Percentiles rank a stretch among this genome's conserved stretches.
Evolutionary conservation across 2,797 vertebrate genomes (phyloP).

Genomic region (Rhodeus uyekii): DNA sequence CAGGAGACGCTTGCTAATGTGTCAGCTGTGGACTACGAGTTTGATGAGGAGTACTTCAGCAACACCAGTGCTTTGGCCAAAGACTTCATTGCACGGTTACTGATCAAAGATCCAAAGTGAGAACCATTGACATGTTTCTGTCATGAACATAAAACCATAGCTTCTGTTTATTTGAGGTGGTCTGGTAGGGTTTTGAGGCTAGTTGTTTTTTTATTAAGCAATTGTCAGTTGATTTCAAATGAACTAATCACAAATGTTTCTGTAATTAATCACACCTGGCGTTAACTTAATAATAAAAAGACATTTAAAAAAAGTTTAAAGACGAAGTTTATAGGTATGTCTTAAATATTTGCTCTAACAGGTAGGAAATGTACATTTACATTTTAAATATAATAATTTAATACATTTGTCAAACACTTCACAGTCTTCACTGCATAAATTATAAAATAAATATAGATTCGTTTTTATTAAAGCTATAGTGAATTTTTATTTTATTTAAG

Average conservation of each 20-base stretch:
- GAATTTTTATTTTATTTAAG: no score
- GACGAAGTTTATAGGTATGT: no score
- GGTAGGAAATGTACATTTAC: neutral
- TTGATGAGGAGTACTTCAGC: conserved; percentile 96
- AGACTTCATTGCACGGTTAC: conserved; percentile 93
- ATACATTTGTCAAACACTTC: neutral
- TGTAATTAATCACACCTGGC: neutral
- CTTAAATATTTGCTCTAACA: neutral
- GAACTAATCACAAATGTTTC: no score
- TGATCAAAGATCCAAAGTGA: conserved; percentile 98
- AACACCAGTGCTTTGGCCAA: conserved; percentile 93
- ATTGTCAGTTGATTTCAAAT: no score
- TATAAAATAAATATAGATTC: neutral
- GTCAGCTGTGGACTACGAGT: conserved; percentile 95
- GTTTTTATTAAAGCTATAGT: neutral
- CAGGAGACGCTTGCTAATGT: conserved; percentile 97
- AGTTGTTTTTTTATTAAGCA: neutral
- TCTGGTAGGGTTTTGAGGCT: neutral
- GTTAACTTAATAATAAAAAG: no score
- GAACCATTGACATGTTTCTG: conserved; percentile 60
- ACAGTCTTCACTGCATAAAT: neutral
- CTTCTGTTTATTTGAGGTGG: neutral
- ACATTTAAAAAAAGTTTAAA: no score
- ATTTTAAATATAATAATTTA: neutral
- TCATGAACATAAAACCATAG: no score